Evolutionary conservation across 2,113 vertebrate species (phyloP).

Genomic region (Poecile atricapillus): DNA sequence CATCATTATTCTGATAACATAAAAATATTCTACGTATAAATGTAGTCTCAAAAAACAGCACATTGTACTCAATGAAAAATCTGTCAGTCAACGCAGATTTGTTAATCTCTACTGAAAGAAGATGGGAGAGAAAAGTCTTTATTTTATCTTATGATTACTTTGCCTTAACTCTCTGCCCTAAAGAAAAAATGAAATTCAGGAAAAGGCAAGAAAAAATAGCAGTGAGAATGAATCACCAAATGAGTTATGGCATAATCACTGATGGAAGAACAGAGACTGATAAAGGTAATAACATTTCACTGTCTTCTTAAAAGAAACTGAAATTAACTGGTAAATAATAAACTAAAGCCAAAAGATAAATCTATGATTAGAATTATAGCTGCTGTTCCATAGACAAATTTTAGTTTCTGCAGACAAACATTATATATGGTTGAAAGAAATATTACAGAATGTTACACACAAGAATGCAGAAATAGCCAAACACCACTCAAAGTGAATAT

Average conservation of each 20-base stretch:
- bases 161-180: background rate
- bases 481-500: background rate
- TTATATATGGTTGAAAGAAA: background rate
- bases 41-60: background rate
- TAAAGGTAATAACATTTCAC: slow-evolving; percentile 13
- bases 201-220: background rate
- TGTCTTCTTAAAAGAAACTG: background rate
- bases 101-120: slow-evolving; percentile 6
- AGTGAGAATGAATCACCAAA: slow-evolving; percentile 7
- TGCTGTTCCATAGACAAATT: background rate
- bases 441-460: background rate
- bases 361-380: background rate
- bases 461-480: background rate
- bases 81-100: background rate
- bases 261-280: slow-evolving; percentile 9
- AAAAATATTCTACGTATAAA: background rate
- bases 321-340: slow-evolving; percentile 41
- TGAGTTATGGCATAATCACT: background rate
- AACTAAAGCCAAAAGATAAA: background rate
- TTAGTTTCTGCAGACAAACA: background rate
- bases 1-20: background rate
- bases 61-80: background rate
- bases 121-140: slow-evolving; percentile 1
- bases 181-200: background rate
- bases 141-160: slow-evolving; percentile 37